Percentiles rank a stretch among this genome's conserved stretches.
phyloP scores from a whole-genome alignment of 1,140 invertebrate genomes.

The Danaus melanippus region DNA sequence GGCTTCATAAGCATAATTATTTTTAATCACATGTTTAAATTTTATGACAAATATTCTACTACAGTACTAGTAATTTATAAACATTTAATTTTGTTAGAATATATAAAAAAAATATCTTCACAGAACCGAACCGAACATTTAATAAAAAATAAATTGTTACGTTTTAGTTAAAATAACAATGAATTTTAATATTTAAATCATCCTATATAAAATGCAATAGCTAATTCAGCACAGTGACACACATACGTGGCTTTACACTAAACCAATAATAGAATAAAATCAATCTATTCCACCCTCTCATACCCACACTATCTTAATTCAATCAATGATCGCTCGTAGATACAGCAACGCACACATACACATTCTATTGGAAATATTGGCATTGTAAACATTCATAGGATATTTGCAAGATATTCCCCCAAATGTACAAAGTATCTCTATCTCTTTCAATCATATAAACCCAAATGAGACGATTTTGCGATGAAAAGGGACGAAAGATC shows the following conservation, averaged over 20 bases:
- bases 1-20: no score
- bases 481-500: conserved; percentile 38
- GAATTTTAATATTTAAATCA: conserved; percentile 17
- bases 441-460: conserved; percentile 36
- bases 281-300: conserved; percentile 68
- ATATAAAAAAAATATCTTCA: no score
- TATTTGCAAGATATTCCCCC: conserved; percentile 58
- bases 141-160: no score
- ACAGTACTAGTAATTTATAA: no score
- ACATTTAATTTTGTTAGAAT: no score
- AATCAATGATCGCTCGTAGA: conserved; percentile 55
- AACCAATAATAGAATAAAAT: conserved; percentile 72
- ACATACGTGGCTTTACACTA: conserved; percentile 69
- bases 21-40: no score
- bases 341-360: conserved; percentile 45
- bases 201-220: conserved; percentile 47
- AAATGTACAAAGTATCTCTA: conserved; percentile 31
- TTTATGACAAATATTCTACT: no score
- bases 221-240: conserved; percentile 65
- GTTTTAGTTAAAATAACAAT: no score
- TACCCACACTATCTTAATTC: conserved; percentile 44
- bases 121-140: no score
- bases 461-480: conserved; percentile 13
- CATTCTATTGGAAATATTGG: conserved; percentile 56
- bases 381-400: conserved; percentile 67